Evolutionary conservation across 2,797 vertebrate species (phyloP).

Genomic region (Hypotaenidia philippensis): DNA sequence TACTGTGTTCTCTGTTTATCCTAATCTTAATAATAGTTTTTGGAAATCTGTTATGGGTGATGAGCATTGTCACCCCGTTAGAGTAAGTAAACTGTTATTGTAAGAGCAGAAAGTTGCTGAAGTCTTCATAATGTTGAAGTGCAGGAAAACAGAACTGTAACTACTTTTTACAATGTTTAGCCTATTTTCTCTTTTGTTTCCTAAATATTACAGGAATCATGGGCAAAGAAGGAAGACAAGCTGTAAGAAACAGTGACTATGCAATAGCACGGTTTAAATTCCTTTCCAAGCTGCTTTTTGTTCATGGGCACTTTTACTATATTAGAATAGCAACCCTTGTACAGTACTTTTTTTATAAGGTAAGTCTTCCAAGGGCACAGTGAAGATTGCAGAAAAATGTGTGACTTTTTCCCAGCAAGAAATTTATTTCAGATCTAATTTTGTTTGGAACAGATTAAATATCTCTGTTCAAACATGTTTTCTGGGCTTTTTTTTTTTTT

Average conservation of each 20-base stretch:
- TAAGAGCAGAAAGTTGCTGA: not conserved
- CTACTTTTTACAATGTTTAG: not conserved
- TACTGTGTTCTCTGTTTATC: not conserved
- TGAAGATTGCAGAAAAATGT: not conserved
- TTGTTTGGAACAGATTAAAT: not conserved
- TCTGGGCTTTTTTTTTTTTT: not conserved
- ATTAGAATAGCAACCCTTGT: slow-evolving; percentile 99
- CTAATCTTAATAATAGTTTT: not conserved
- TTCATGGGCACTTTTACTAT: slow-evolving; percentile 99
- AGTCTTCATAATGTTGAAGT: not conserved
- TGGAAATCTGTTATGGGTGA: not conserved
- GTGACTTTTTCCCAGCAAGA: not conserved
- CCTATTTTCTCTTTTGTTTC: slow-evolving; percentile 39
- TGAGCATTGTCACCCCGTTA: not conserved
- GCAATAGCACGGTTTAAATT: slow-evolving; percentile 98
- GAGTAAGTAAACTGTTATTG: not conserved
- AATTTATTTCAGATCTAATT: not conserved
- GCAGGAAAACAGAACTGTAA: not conserved
- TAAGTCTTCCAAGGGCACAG: slow-evolving; percentile 64
- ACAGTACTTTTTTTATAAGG: slow-evolving; percentile 99
- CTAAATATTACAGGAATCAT: slow-evolving; percentile 89
- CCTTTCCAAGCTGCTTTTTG: slow-evolving; percentile 95
- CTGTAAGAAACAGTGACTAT: slow-evolving; percentile 99
- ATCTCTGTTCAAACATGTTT: not conserved
- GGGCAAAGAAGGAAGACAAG: slow-evolving; percentile 98